Conservation (phyloP, 2,888 invertebrate genomes). For the Cataglyphis rosenhaueri region DNA sequence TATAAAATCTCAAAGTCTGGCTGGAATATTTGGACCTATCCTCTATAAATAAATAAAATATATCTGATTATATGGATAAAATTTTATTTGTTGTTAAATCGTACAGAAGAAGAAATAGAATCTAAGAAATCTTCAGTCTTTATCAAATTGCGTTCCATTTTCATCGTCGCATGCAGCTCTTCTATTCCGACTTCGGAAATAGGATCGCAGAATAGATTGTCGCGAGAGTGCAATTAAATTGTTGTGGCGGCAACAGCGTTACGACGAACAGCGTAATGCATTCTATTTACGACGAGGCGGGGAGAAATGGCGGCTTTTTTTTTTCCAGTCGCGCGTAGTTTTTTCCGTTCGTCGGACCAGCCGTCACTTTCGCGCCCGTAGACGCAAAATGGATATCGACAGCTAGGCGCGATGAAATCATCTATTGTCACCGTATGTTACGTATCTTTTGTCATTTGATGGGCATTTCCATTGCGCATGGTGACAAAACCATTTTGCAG, state of each 20-base stretch:
- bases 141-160: neutral
- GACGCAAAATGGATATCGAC: constrained; percentile 57
- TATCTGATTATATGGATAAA: neutral
- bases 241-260: constrained; percentile 4
- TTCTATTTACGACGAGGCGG: constrained; percentile 25
- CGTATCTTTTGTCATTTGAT: constrained; percentile 55
- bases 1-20: too few relatives aligned
- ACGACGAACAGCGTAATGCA: constrained; percentile 25
- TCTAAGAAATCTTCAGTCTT: neutral
- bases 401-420: constrained; percentile 47
- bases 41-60: neutral
- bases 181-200: constrained; percentile 20
- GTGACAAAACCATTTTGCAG: constrained; percentile 46
- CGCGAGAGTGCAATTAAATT: constrained; percentile 43
- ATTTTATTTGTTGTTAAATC: neutral
- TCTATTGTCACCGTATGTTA: constrained; percentile 55
- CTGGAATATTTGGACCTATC: too few relatives aligned
- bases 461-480: constrained; percentile 40
- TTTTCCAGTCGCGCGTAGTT: constrained; percentile 15
- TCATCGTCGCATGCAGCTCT: neutral
- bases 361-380: constrained; percentile 48
- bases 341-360: constrained; percentile 29
- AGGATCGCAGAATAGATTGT: constrained; percentile 23
- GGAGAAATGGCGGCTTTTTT: constrained; percentile 1
- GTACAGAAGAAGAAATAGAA: neutral